Base-by-base conservation (phyloP, 2,797 vertebrate genomes). In the Taeniopygia guttata region DNA sequence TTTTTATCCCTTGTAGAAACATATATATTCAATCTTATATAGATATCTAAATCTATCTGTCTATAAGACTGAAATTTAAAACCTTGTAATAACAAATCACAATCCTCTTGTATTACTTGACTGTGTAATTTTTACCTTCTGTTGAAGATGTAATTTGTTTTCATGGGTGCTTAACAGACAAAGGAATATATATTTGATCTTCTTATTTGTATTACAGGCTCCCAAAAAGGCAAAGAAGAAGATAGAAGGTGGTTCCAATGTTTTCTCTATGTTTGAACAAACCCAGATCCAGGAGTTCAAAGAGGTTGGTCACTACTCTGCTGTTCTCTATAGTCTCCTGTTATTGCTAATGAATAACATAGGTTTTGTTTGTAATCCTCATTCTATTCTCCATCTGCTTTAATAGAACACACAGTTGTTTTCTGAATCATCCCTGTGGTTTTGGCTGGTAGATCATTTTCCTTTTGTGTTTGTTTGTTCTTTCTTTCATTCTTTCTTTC, bases 221-320 rank as follows among this genome's bases (percentile, higher is more conserved):
- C 98, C 98, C 8, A 98, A 98, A 96, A 98, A 98, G 95, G 98
- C 98, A 59, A 98, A 98, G 96, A 98, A 98, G 96, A 98, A 98
- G 97, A 90, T 97, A 25, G 98, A 98, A 34, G 98, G 95, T 42
- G 98, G 98, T 84, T 99, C 98, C 95, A 99, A 99, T 27, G 98
- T 99, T 49, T 99, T 99, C 97, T 98, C 98, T 86, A 98, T 98
- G 98, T 99, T 99, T 79, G 98, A 99, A 94, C 98, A 99, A 97
- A 98, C 98, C n/a, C 98, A 99, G 98, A 99, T 99, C 87, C 98
- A 99, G 95, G 98, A 99, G 96, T 98, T 99, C 97, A 99, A 99
- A 96, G 98, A 99, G 98, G 98, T 99, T 80, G 70, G 96, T 94
- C 77, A 14, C 59, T 62, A 5, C 60, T 84, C 52, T 94, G 89